phyloP scores from a whole-genome alignment of 2,797 vertebrate genomes.

The Miichthys miiuy region DNA sequence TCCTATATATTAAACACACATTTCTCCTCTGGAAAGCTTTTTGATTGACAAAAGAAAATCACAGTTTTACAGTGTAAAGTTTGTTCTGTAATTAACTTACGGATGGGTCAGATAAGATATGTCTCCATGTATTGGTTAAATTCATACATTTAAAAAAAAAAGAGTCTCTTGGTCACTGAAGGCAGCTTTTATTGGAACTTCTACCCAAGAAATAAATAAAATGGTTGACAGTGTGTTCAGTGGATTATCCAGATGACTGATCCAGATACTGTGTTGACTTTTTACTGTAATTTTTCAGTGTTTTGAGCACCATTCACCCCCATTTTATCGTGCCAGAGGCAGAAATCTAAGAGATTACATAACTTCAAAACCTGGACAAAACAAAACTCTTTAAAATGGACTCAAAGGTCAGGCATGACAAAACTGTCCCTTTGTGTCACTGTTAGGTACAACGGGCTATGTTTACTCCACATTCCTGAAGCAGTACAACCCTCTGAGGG shows the following conservation, averaged over 20 bases:
- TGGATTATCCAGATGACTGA: not conserved
- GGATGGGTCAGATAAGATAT: not conserved
- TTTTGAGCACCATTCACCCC: not conserved
- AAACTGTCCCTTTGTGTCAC: conserved; percentile 30
- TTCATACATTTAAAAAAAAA: not conserved
- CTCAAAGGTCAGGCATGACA: conserved; percentile 18
- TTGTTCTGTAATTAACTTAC: not conserved
- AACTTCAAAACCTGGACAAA: not conserved
- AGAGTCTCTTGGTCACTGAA: not conserved
- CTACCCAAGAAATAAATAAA: not conserved
- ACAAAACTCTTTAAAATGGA: not conserved
- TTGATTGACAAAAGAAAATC: not conserved
- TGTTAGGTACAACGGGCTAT: conserved; percentile 87
- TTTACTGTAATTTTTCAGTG: not conserved
- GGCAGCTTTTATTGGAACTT: not conserved
- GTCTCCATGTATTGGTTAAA: not conserved
- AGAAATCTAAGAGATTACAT: not conserved
- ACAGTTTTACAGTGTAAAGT: not conserved
- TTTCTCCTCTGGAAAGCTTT: conserved; percentile 1
- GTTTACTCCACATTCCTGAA: conserved; percentile 97
- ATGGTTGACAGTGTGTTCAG: not conserved
- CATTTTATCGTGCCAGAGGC: not conserved
- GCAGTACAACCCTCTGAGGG: conserved; percentile 91
- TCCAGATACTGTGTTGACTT: no score
- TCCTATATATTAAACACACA: not conserved